These are phyloP conservation scores for Helicoverpa assulta DNA, from an alignment of 2,888 invertebrate genomes.

Conservation along the genomic window DNA sequence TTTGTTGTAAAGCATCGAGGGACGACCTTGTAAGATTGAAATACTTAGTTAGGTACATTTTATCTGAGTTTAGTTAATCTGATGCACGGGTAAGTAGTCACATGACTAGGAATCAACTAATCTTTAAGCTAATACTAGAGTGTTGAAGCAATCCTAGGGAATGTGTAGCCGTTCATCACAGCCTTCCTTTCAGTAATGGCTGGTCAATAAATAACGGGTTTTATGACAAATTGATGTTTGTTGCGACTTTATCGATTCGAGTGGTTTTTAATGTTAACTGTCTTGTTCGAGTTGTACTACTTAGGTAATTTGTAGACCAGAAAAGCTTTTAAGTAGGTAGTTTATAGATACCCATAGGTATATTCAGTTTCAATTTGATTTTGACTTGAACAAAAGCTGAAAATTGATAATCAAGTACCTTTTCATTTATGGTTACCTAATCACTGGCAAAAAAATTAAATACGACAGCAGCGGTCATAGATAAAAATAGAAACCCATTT, in stretches of 20 bases:
- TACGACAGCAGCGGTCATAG: too few relatives aligned
- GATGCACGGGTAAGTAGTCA: neutral
- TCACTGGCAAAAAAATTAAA: too few relatives aligned
- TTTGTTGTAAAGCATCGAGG: too few relatives aligned
- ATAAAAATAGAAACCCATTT: too few relatives aligned
- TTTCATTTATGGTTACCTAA: too few relatives aligned
- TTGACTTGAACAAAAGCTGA: too few relatives aligned
- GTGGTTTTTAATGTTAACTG: neutral
- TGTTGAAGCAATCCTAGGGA: slow-evolving; percentile 24
- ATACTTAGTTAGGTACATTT: too few relatives aligned
- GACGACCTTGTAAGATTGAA: too few relatives aligned
- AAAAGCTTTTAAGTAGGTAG: neutral
- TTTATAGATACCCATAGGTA: too few relatives aligned
- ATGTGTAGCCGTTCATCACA: slow-evolving; percentile 15
- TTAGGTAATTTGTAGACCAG: neutral
- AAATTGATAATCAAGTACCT: too few relatives aligned
- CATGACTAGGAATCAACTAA: slow-evolving; percentile 1
- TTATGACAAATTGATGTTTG: slow-evolving; percentile 5
- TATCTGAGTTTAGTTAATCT: neutral
- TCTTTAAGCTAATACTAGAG: slow-evolving; percentile 5
- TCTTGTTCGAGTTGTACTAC: slow-evolving; percentile 3
- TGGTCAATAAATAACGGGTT: slow-evolving; percentile 21
- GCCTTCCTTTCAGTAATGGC: slow-evolving; percentile 14
- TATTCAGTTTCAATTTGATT: too few relatives aligned
- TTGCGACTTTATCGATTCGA: slow-evolving; percentile 5